Evolutionary conservation across 2,113 vertebrate genomes (phyloP).

Genomic region (Prinia subflava): DNA sequence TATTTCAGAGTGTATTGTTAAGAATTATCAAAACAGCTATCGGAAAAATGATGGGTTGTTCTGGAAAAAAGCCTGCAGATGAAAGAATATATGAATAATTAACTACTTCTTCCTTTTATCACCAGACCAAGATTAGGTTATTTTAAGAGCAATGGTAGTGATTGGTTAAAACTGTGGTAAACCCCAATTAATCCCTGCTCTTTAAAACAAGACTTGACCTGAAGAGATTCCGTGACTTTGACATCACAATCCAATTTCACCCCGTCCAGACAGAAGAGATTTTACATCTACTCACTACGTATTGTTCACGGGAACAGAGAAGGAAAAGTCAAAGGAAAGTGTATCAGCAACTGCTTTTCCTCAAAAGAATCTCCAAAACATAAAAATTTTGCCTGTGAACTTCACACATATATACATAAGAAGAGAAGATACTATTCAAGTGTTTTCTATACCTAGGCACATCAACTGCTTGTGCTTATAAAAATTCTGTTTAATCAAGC

Average conservation of each 20-base stretch:
- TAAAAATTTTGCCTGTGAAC: not conserved
- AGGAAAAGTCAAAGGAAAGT: not conserved
- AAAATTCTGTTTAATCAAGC: not conserved
- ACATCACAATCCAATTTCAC: conserved; percentile 65
- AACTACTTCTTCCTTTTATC: not conserved
- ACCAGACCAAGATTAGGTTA: conserved; percentile 29
- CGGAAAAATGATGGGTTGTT: not conserved
- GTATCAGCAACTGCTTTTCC: not conserved
- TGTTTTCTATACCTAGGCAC: not conserved
- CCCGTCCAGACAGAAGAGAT: not conserved
- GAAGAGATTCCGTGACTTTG: conserved; percentile 40
- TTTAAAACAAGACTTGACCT: conserved; percentile 58
- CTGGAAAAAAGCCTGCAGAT: not conserved
- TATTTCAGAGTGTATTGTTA: not conserved
- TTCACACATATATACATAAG: not conserved
- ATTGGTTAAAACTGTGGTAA: conserved; percentile 39
- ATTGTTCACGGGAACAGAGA: not conserved
- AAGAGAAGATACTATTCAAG: not conserved
- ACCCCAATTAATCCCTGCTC: conserved; percentile 32
- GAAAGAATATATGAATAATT: not conserved
- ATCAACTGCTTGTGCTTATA: not conserved
- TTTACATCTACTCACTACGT: not conserved
- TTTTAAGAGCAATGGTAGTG: conserved; percentile 7
- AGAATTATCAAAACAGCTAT: not conserved
- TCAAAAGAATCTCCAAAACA: not conserved